These are phyloP conservation scores for Rhaphigaster nebulosa DNA, from an alignment of 2,888 invertebrate genomes.

Conservation along the genomic window DNA sequence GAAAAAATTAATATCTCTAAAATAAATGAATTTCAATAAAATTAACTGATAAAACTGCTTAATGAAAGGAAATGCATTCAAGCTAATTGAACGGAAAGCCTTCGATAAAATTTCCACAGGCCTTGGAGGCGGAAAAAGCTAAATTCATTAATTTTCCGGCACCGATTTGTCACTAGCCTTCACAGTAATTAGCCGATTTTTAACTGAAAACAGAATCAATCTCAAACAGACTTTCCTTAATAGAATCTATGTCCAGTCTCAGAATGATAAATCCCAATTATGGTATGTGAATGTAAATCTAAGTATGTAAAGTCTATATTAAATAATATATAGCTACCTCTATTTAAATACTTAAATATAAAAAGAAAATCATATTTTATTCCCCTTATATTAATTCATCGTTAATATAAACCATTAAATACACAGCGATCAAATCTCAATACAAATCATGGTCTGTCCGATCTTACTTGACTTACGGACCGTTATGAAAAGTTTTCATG, in stretches of 20 bases:
- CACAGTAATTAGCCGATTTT: background rate
- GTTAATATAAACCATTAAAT: no score
- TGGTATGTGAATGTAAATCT: no score
- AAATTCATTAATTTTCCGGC: constrained; percentile 38
- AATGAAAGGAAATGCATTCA: background rate
- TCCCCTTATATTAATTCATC: no score
- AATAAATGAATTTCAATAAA: background rate
- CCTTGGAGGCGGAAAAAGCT: background rate
- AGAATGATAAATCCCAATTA: background rate
- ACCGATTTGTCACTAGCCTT: background rate
- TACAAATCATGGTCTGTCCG: no score
- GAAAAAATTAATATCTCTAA: background rate
- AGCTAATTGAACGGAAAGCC: background rate
- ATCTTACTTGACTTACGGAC: no score
- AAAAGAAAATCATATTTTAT: no score
- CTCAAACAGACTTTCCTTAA: background rate
- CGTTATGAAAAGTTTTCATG: no score
- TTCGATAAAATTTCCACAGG: background rate
- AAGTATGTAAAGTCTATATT: no score
- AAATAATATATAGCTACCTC: no score
- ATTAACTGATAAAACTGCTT: background rate
- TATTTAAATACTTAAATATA: no score
- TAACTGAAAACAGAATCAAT: background rate
- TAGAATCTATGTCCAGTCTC: background rate
- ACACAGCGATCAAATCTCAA: no score